Conservation (phyloP, 1,140 invertebrate species). For the Drosophila nikananu region DNA sequence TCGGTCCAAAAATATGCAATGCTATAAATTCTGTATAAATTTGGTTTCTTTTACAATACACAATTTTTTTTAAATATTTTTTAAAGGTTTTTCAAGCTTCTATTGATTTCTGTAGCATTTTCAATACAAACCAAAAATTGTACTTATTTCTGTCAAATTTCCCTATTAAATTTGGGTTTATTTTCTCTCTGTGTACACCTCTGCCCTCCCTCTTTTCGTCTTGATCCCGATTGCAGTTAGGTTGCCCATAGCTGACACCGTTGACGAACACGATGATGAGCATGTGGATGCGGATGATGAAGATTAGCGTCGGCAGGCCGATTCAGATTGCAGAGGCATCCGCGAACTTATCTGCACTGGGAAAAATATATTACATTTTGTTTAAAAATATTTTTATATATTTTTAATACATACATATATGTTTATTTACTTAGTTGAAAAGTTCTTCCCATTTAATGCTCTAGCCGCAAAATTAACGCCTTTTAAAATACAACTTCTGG, state of each 20-base stretch:
- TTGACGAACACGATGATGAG: constrained; percentile 76
- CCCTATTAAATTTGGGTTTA: background rate
- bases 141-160: background rate
- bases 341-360: constrained; percentile 47
- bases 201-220: constrained; percentile 9
- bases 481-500: background rate
- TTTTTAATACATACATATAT: no score
- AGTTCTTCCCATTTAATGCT: no score
- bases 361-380: background rate
- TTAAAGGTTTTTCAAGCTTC: no score
- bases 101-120: no score
- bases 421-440: no score
- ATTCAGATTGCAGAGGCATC: constrained; percentile 81
- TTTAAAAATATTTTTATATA: background rate
- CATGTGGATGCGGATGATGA: constrained; percentile 65
- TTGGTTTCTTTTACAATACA: no score
- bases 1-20: background rate
- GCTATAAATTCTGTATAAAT: background rate
- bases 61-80: no score
- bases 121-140: no score
- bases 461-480: no score
- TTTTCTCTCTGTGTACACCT: background rate
- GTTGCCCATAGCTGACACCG: constrained; percentile 80
- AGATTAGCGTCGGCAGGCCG: constrained; percentile 74
- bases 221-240: constrained; percentile 66